A percentile compares a stretch with the other conserved stretches of the same genome.
Conservation (phyloP, 2,797 vertebrate species). For the Tachyglossus aculeatus region DNA sequence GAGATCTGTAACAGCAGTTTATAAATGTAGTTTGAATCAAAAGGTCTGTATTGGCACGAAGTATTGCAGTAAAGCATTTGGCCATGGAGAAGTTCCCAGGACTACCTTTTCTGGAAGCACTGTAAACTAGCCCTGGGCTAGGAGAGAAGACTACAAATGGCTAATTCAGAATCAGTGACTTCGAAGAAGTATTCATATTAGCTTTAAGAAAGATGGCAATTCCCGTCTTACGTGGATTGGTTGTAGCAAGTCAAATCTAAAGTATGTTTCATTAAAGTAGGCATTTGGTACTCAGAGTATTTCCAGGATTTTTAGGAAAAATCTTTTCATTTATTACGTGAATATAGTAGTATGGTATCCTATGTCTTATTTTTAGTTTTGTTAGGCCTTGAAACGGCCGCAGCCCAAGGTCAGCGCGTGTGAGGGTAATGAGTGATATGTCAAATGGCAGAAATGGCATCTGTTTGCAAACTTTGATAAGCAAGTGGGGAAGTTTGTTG, state of each 20-base stretch:
- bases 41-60: no score
- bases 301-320: slow-evolving; percentile 2
- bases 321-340: background rate
- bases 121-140: background rate
- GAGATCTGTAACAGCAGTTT: no score
- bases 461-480: background rate
- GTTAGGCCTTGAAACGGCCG: background rate
- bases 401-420: background rate
- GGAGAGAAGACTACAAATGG: no score
- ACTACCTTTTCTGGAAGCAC: background rate
- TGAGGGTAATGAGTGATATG: slow-evolving; percentile 1
- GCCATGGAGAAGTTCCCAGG: background rate
- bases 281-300: no score
- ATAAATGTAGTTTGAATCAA: no score
- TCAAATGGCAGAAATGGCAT: background rate
- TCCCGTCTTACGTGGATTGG: background rate
- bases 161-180: slow-evolving; percentile 11
- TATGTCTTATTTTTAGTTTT: background rate
- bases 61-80: no score
- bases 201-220: background rate
- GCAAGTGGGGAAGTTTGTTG: background rate
- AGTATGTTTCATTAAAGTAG: background rate
- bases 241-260: background rate
- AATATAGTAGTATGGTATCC: background rate
- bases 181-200: background rate